Evolutionary conservation across 2,797 vertebrate species (phyloP).

Genomic region (Harpagifer antarcticus): DNA sequence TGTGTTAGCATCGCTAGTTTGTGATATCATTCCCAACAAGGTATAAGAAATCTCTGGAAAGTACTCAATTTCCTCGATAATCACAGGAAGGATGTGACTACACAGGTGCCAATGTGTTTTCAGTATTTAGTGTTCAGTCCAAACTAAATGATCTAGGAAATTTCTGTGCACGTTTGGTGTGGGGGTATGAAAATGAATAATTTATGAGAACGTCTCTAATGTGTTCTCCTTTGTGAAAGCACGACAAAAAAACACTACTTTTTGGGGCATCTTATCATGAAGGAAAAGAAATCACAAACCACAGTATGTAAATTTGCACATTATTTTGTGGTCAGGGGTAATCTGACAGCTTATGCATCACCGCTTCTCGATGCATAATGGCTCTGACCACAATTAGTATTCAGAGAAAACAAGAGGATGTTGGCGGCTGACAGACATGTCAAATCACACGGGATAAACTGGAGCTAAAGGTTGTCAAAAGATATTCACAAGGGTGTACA

Average conservation of each 20-base stretch:
- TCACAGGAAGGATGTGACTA: constrained; percentile 50
- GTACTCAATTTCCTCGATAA: constrained; percentile 59
- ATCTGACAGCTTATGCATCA: constrained; percentile 81
- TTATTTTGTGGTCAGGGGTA: constrained; percentile 80
- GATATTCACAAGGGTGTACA: constrained; percentile 68
- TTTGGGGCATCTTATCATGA: constrained; percentile 72
- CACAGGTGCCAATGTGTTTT: constrained; percentile 57
- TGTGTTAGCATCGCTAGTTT: constrained; percentile 24
- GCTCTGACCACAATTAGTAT: constrained; percentile 83
- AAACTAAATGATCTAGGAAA: constrained; percentile 71
- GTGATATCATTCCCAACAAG: constrained; percentile 36
- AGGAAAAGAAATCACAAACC: constrained; percentile 62
- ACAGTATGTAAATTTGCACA: constrained; percentile 79
- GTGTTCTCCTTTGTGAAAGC: constrained; percentile 71
- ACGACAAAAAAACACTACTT: constrained; percentile 43
- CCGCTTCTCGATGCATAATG: constrained; percentile 71
- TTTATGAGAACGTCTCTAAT: constrained; percentile 71
- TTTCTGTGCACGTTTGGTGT: constrained; percentile 62
- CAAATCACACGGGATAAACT: constrained; percentile 79
- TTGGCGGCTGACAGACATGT: constrained; percentile 77
- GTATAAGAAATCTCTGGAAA: constrained; percentile 57
- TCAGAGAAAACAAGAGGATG: constrained; percentile 78
- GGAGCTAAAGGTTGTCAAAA: constrained; percentile 81
- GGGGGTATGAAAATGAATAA: constrained; percentile 70
- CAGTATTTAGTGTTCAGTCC: constrained; percentile 58